Evolutionary conservation across 2,113 vertebrate genomes (phyloP).

Genomic region (Nothocercus julius): DNA sequence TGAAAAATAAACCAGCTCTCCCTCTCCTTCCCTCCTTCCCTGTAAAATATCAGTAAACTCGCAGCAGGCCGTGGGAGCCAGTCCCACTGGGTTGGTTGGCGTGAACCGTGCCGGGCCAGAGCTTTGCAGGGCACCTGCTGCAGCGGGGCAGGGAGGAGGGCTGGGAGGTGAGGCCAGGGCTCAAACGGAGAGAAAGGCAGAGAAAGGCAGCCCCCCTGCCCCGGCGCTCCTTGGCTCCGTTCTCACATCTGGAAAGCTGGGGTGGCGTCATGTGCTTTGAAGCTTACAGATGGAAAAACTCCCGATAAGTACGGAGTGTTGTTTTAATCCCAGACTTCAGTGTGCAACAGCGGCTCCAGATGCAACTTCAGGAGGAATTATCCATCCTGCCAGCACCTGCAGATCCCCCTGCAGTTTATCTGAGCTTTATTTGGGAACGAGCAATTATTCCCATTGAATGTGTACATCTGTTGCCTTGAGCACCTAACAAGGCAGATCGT

Average conservation of each 20-base stretch:
- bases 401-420: background rate
- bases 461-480: background rate
- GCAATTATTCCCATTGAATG: background rate
- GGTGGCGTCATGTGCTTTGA: slow-evolving; percentile 4
- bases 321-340: slow-evolving; percentile 28
- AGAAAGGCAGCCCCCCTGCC: background rate
- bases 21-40: background rate
- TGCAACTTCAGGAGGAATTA: slow-evolving; percentile 27
- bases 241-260: background rate
- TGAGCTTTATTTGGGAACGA: slow-evolving; percentile 7
- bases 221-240: background rate
- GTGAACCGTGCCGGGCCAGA: background rate
- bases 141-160: background rate
- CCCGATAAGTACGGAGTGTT: background rate
- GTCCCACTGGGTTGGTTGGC: background rate
- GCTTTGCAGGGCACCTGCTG: background rate
- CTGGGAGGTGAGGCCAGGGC: background rate
- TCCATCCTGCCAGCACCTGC: slow-evolving; percentile 27
- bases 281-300: background rate
- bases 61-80: background rate
- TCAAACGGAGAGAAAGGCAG: background rate
- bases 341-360: background rate
- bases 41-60: background rate
- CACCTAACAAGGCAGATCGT: background rate
- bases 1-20: background rate